Base-by-base conservation (phyloP, 2,888 invertebrate genomes). In the Spisula solida region DNA sequence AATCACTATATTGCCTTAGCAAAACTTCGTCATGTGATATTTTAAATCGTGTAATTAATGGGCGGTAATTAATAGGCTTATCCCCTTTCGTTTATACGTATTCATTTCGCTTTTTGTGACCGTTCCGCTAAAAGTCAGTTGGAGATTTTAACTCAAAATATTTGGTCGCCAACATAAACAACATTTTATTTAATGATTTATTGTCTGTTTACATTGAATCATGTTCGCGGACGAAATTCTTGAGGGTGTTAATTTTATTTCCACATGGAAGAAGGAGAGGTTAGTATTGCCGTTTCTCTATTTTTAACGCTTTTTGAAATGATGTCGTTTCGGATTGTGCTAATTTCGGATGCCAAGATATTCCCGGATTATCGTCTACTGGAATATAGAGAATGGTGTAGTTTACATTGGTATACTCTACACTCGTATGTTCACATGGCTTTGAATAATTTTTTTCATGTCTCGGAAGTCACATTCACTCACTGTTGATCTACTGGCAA, bases 191-290 rank as follows among this genome's bases (percentile, higher is more conserved):
- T 16, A 12, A n/a, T 29, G 25, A 41, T 18, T 66, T 1, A n/a
- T 34, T 66, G 12, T 16, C 18, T 20, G 10, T 29, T 31, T 20
- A 16, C 8, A 18, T 6, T 20, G 86, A 55, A 47, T 75, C 14
- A 94, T 94, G 95, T 96, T 96, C 91, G 88, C 92, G 14, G 95
- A 95, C 81, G 95, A 95, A 91, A 83, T 85, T 55, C 87, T 95
- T 5, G 96, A 95, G 29, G 92, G 94, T 47, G 95, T 96, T 6
- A 94, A 94, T 80, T 94, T 95, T 51, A 93, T 91, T 81, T 95
- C 95, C 29, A 92, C 94, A 8, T 96, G 96, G 96, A 95, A 93
- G 82, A 94, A 93, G 90, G 95, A 95, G 90, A 95, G 95, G 95
- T 95, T 85, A 0, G 5, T 29, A 47, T 29, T 20, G 6, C 20